Evolutionary conservation across 1,140 invertebrate genomes (phyloP).

Genomic region (Drosophila pallidifrons): DNA sequence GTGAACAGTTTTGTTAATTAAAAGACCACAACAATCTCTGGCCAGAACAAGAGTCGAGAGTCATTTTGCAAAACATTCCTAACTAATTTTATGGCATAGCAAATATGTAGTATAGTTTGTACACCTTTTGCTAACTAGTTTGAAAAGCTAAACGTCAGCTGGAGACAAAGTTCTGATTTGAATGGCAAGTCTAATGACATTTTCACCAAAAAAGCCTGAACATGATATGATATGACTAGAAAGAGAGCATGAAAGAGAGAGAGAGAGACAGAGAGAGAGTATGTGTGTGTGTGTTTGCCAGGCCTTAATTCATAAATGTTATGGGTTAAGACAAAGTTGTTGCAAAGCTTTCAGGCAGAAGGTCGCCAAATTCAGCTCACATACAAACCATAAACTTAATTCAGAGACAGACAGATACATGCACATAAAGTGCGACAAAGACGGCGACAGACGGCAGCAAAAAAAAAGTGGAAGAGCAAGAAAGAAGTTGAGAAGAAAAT

Average conservation of each 20-base stretch:
- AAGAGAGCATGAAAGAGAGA: neutral
- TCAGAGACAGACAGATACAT: conserved; percentile 7
- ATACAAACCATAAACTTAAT: conserved; percentile 42
- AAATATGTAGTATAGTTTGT: neutral
- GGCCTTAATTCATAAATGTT: conserved; percentile 48
- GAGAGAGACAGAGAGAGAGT: neutral
- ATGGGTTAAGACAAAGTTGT: conserved; percentile 44
- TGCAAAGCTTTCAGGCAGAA: conserved; percentile 49
- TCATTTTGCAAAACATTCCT: neutral
- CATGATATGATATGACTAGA: neutral
- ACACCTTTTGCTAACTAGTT: conserved; percentile 1
- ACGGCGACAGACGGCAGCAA: neutral
- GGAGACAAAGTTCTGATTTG: conserved; percentile 33
- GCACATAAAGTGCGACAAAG: conserved; percentile 3
- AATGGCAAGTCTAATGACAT: conserved; percentile 10
- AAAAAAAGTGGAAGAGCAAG: neutral
- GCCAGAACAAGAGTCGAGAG: neutral
- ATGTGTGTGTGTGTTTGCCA: conserved; percentile 26
- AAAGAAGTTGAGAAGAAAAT: neutral
- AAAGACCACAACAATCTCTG: too few relatives aligned
- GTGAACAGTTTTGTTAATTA: too few relatives aligned
- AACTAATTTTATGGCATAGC: conserved; percentile 1
- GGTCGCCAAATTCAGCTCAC: conserved; percentile 47
- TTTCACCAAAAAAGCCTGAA: neutral
- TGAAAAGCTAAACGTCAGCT: conserved; percentile 15